Evolutionary conservation across 92 coral and sea anemone genomes (phyloP), one percentile per base, ranked within the genome.

Genomic region (Scolanthus callimorphus): DNA sequence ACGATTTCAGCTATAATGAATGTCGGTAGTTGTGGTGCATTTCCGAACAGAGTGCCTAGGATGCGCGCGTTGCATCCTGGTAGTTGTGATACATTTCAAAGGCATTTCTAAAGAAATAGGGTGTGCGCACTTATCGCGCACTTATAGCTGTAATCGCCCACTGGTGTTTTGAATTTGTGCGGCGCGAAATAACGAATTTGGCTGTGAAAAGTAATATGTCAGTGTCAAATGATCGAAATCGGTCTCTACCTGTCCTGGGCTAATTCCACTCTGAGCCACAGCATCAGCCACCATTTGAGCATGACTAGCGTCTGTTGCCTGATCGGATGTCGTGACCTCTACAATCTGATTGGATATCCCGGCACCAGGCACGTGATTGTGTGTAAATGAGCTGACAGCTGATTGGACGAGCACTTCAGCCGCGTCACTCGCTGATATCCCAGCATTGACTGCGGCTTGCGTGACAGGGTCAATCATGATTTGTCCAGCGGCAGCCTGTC

Each of bases 361-460:
- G 34, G 45, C 55, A 0, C 45, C 59, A 20, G 44, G 20, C n/a
- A 59, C 52, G 58, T 71, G 90, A 29, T 64, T 67, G 19, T 85
- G 71, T 46, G 80, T 51, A 25, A 60, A 65, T 29, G 84, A 66
- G 29, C 71, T 77, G 61, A 83, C 96, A 20, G 85, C 90, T 15
- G 96, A 65, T 69, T 87, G 89, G 29, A 86, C 95, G 3, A 86
- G 85, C 11, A 79, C 85, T 38, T 77, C 81, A 20, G 81, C 77
- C 17, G 75, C 90, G 57, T 83, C 90, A 46, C 73, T 71, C 12
- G 89, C 90, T 25, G 96, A 83, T 44, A 87, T 87, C 20, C 96
- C 96, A 17, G 96, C 96, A 70, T 62, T 87, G 65, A 87, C 96
- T 39, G 96, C 96, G 8, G 96, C 96, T 46, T 87, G 96, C 0